phyloP scores from a whole-genome alignment of 2,113 vertebrate genomes.

The Otus sunia region DNA sequence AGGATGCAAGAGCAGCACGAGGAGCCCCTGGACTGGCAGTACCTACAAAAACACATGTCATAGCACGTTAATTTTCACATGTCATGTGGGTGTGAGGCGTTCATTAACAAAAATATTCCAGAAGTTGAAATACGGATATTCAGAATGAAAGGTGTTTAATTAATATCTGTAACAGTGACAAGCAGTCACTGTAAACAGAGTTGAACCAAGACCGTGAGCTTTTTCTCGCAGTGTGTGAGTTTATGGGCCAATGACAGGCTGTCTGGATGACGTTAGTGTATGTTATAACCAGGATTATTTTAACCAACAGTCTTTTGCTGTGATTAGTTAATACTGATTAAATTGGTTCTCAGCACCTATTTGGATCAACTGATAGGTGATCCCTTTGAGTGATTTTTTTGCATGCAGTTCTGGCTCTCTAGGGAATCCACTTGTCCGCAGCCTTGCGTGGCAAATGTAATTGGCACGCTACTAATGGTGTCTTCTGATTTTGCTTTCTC shows the following conservation, averaged over 20 bases:
- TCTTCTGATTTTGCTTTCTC: background rate
- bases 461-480: background rate
- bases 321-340: background rate
- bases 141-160: background rate
- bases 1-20: fast-evolving
- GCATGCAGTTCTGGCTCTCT: background rate
- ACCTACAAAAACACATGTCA: fast-evolving
- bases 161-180: background rate
- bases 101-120: background rate
- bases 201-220: background rate
- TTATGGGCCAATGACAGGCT: background rate
- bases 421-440: background rate
- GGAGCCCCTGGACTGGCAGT: fast-evolving
- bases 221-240: background rate
- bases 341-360: background rate
- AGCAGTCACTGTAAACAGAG: background rate
- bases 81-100: background rate
- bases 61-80: fast-evolving
- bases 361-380: background rate
- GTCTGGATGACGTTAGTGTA: background rate
- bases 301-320: background rate
- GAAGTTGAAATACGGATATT: background rate
- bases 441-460: background rate
- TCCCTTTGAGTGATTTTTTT: background rate
- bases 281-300: background rate